Base-by-base conservation (phyloP, 2,888 invertebrate species). In the Ophion ventricosus region DNA sequence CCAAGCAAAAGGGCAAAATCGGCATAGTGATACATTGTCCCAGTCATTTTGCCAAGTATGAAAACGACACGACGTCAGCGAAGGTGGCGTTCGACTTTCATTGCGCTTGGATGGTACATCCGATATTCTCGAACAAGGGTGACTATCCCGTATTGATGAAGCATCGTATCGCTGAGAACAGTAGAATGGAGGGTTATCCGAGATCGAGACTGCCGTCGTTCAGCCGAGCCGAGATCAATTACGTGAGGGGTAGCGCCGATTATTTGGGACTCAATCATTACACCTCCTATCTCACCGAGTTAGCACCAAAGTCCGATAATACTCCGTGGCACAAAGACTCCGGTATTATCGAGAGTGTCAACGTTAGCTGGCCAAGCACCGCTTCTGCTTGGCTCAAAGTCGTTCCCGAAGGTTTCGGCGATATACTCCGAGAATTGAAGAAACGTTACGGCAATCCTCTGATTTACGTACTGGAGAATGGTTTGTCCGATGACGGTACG, bases 341-440 rank as follows among this genome's bases (percentile, higher is more conserved):
- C 14, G 96, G 96, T 1, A 94, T 95, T 26, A 92, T 94, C 14
- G 93, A 94, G 87, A 94, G 94, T 61, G 94, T 94, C 87, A 95
- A 96, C 90, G 94, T 94, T 0, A 93, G 93, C 0, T 96, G 96
- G 96, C 94, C 95, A 54, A 94, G 94, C 17, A 94, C 94, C 57
- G 95, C 95, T n/a, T 95, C 95, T 7, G 90, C 92, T 2, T 96
- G 96, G 96, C 92, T 96, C 29, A 95, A 94, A 94, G 88, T 92
- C 0, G 92, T 93, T 1, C 94, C 94, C 0, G 89, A 92, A 87
- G 94, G 94, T 10, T 90, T 94, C 20, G 88, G 93, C 4, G 87
- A 91, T 66, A 49, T 93, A 1, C 87, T 94, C 1, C 90, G 91
- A 40, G 92, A 93, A 89, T 89, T 94, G 40, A 93, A 92, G 84